Percentiles rank a stretch among this genome's conserved stretches.
These are phyloP conservation scores for Phrynocephalus vlangalii DNA, from an alignment of 2,797 vertebrate species.

Conservation along the genomic window DNA sequence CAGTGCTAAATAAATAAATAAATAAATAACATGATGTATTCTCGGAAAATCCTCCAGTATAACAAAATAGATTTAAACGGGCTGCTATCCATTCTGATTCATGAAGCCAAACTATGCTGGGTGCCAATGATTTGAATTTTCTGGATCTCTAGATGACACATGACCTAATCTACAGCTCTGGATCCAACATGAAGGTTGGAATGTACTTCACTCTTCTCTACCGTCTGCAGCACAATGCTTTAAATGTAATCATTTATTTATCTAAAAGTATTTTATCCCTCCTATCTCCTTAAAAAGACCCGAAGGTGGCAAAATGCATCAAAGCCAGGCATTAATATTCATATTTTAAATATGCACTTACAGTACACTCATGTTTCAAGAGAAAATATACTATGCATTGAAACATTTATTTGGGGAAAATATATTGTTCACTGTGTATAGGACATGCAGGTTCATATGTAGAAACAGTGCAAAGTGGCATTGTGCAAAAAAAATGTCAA, in stretches of 20 bases:
- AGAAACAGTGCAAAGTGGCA: too few species aligned
- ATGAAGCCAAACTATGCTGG: neutral
- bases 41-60: neutral
- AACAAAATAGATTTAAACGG: neutral
- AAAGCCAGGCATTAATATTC: too few species aligned
- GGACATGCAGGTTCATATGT: too few species aligned
- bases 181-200: neutral
- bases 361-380: neutral
- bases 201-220: neutral
- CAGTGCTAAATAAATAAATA: too few species aligned
- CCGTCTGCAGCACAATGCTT: neutral
- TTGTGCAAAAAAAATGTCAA: too few species aligned
- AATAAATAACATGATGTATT: neutral
- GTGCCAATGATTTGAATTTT: neutral
- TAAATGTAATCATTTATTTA: too few species aligned
- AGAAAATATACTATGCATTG: neutral
- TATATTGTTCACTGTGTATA: neutral
- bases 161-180: neutral
- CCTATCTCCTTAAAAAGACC: too few species aligned
- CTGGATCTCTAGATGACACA: too few species aligned
- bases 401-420: neutral
- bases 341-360: too few species aligned
- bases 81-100: neutral
- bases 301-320: too few species aligned
- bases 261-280: too few species aligned